A percentile compares a stretch with the other conserved stretches of the same genome.
These are phyloP conservation scores for Salarias fasciatus DNA, from an alignment of 2,797 vertebrate genomes.

Conservation along the genomic window DNA sequence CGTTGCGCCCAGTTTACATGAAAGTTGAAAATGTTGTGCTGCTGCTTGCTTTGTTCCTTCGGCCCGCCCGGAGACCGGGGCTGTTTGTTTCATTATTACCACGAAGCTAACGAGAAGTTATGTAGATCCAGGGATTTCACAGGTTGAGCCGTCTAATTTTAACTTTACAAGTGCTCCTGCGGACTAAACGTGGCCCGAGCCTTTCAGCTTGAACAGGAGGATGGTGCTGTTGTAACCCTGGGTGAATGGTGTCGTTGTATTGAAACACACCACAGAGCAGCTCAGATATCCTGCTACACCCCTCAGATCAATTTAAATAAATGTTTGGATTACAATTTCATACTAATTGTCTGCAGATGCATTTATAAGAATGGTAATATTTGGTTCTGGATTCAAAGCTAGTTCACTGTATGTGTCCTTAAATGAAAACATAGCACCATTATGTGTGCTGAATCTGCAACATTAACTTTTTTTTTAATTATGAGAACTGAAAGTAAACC, in stretches of 20 bases:
- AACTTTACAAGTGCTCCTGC: background rate
- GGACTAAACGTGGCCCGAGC: background rate
- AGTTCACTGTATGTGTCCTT: no score
- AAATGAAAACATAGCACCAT: no score
- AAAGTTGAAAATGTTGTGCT: slow-evolving; percentile 63
- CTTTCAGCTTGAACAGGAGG: slow-evolving; percentile 8
- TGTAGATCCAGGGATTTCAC: background rate
- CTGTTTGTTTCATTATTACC: background rate
- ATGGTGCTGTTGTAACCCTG: background rate
- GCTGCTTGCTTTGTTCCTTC: background rate
- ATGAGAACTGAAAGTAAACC: no score
- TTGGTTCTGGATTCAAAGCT: no score
- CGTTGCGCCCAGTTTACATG: slow-evolving; percentile 64
- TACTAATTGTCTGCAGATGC: slow-evolving; percentile 14
- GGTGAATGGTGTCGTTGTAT: slow-evolving; percentile 32
- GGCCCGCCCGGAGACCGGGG: no score
- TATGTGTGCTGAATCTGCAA: no score
- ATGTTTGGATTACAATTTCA: slow-evolving; percentile 55
- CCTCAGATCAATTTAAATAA: slow-evolving; percentile 31
- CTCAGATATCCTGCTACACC: slow-evolving; percentile 36
- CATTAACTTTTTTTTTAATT: no score
- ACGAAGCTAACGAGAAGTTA: background rate
- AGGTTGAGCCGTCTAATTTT: background rate
- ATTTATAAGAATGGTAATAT: slow-evolving; percentile 1
- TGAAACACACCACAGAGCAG: slow-evolving; percentile 35